A percentile compares a stretch with the other conserved stretches of the same genome.
Evolutionary conservation across 2,888 invertebrate genomes (phyloP).

Genomic region (Tanypteryx hageni): DNA sequence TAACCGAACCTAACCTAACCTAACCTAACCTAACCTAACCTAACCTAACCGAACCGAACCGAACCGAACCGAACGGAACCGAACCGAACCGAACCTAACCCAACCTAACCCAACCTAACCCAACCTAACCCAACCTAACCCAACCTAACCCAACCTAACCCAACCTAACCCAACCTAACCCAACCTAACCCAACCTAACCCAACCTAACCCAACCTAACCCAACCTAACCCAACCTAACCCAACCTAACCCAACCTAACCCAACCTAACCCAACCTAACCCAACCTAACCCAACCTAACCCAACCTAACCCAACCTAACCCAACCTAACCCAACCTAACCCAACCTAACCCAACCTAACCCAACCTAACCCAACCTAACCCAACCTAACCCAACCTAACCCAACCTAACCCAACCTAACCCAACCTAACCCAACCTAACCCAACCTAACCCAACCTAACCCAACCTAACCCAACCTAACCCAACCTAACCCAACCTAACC

Average conservation of each 20-base stretch:
- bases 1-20: conserved; percentile 26
- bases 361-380: conserved; percentile 60
- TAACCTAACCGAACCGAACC: no score
- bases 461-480: conserved; percentile 55
- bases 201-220: conserved; percentile 68
- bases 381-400: conserved; percentile 59
- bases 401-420: conserved; percentile 62
- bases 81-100: conserved; percentile 69
- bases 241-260: conserved; percentile 69
- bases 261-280: conserved; percentile 69
- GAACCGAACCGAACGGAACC: conserved; percentile 69
- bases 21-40: conserved; percentile 43
- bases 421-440: conserved; percentile 64
- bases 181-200: conserved; percentile 67
- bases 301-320: conserved; percentile 66
- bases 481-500: conserved; percentile 68
- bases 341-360: conserved; percentile 65
- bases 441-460: conserved; percentile 65
- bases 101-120: conserved; percentile 70
- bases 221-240: conserved; percentile 68
- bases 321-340: conserved; percentile 70
- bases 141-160: conserved; percentile 68
- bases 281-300: conserved; percentile 68
- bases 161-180: conserved; percentile 68
- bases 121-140: conserved; percentile 69